Percentiles rank a stretch among this genome's conserved stretches.
phyloP scores from a whole-genome alignment of 2,113 vertebrate species.

The Lasiurus borealis region DNA sequence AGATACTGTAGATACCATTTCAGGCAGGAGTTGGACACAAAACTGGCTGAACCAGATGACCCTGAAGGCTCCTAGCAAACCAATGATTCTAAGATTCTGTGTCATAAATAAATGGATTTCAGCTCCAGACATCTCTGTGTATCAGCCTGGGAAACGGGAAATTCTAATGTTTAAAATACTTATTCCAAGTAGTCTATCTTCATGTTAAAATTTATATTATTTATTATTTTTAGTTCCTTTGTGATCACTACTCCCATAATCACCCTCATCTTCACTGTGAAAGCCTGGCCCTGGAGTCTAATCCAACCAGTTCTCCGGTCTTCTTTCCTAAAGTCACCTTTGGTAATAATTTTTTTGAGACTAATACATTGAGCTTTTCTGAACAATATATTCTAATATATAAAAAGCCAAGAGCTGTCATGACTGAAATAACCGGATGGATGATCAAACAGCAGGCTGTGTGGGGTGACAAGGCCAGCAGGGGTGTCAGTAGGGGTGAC shows the following conservation, averaged over 20 bases:
- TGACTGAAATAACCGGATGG: no score
- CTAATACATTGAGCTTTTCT: neutral
- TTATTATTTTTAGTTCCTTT: neutral
- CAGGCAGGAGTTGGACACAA: neutral
- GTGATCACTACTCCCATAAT: neutral
- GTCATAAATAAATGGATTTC: neutral
- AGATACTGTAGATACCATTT: neutral
- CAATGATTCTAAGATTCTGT: neutral
- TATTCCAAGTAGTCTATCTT: neutral
- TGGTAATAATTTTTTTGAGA: constrained; percentile 1
- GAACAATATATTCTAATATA: neutral
- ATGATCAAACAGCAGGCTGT: no score
- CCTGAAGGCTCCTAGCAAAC: neutral
- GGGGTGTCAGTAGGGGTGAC: no score
- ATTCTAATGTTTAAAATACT: neutral
- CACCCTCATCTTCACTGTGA: neutral
- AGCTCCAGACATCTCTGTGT: neutral
- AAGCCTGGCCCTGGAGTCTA: neutral
- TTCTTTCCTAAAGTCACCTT: neutral
- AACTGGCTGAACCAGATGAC: neutral
- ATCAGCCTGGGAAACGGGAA: neutral
- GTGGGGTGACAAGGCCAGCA: no score
- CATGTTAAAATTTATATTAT: neutral
- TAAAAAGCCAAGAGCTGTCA: no score
- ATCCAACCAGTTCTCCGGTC: neutral